Evolutionary conservation across 2,113 vertebrate species (phyloP).

Genomic region (Ranitomeya imitator): DNA sequence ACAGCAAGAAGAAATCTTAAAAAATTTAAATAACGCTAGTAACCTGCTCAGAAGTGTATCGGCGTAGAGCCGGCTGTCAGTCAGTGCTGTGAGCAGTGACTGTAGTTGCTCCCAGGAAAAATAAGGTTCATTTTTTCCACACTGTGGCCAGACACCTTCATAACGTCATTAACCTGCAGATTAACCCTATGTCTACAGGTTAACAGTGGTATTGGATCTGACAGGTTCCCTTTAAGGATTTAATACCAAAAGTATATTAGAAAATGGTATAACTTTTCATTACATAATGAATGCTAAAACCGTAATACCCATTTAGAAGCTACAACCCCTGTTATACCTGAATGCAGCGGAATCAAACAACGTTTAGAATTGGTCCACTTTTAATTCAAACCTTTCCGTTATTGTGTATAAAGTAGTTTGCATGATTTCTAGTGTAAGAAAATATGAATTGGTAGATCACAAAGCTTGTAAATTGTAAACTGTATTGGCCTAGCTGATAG

Average conservation of each 20-base stretch:
- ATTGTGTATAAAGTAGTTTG: not conserved
- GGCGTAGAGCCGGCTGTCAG: too few relatives aligned
- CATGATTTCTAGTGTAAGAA: constrained; percentile 3
- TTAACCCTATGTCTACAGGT: too few relatives aligned
- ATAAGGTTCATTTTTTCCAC: too few relatives aligned
- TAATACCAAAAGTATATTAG: not conserved
- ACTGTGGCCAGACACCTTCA: too few relatives aligned
- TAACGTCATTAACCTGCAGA: too few relatives aligned
- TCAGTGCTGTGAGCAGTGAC: too few relatives aligned
- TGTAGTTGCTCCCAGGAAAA: too few relatives aligned
- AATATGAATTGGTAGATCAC: constrained; percentile 26
- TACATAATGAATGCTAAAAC: not conserved
- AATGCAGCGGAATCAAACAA: not conserved
- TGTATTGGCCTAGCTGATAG: not conserved
- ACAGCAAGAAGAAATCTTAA: not conserved
- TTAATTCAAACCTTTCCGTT: not conserved
- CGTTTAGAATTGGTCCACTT: constrained; percentile 12
- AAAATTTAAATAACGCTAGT: not conserved
- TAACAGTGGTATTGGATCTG: too few relatives aligned
- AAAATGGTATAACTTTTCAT: not conserved
- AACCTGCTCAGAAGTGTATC: too few relatives aligned
- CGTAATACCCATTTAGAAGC: not conserved
- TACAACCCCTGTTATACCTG: not conserved
- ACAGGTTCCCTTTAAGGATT: too few relatives aligned
- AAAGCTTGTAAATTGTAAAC: not conserved